Evolutionary conservation across 2,797 vertebrate species (phyloP).

Genomic region (Clarias laeviceps): DNA sequence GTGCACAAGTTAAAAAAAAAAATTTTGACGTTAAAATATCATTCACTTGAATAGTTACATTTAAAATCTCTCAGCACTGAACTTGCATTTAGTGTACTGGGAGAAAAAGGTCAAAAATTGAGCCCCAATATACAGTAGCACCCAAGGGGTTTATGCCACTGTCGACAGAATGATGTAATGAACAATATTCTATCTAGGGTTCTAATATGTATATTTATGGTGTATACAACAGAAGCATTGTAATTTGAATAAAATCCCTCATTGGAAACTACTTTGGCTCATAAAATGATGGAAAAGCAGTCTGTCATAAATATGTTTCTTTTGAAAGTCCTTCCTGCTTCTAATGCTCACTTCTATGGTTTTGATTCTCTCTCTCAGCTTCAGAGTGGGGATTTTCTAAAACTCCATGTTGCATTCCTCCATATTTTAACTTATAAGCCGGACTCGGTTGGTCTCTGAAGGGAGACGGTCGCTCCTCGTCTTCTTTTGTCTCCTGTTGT

Average conservation of each 20-base stretch:
- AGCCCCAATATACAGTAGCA: not conserved
- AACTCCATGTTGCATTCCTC: slow-evolving; percentile 6
- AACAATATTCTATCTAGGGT: not conserved
- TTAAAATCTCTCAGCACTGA: not conserved
- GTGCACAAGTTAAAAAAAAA: not conserved
- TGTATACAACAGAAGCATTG: not conserved
- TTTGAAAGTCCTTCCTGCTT: not conserved
- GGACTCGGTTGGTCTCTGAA: not conserved
- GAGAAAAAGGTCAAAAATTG: too few species aligned
- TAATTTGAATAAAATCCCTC: too few species aligned
- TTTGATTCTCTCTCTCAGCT: not conserved
- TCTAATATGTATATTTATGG: slow-evolving; percentile 4
- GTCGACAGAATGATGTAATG: not conserved
- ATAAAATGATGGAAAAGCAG: not conserved
- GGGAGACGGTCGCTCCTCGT: slow-evolving; percentile 1
- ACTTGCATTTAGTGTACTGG: not conserved
- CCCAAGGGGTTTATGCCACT: not conserved
- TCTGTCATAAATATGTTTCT: not conserved
- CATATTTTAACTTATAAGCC: not conserved
- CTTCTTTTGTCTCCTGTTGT: not conserved
- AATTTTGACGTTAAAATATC: not conserved
- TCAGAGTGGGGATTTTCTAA: slow-evolving; percentile 6
- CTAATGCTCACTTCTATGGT: too few species aligned
- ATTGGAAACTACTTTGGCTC: not conserved
- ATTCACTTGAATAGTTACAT: not conserved